Percentiles rank a stretch among this genome's conserved stretches.
Evolutionary conservation across 2,113 vertebrate genomes (phyloP).

Genomic region (Fulmarus glacialis): DNA sequence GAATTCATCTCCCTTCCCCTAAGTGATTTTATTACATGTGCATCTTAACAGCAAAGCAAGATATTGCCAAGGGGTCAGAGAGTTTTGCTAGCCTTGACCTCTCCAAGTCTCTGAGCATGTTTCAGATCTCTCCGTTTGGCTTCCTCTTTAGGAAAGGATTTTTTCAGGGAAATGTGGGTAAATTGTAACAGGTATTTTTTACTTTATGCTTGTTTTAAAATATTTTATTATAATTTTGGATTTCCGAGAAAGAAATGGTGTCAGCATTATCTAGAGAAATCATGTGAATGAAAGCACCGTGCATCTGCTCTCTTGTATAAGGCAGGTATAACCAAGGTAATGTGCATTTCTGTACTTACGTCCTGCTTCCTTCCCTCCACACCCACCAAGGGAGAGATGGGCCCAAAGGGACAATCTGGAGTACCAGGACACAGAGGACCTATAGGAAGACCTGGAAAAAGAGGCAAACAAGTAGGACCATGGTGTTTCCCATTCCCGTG

Average conservation of each 20-base stretch:
- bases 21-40: background rate
- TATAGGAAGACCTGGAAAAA: conserved; percentile 93
- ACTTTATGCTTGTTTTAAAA: background rate
- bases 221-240: background rate
- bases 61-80: background rate
- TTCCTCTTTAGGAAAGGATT: background rate
- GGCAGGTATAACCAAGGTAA: background rate
- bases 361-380: conserved; percentile 2
- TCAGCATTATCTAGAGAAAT: background rate
- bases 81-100: background rate
- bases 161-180: background rate
- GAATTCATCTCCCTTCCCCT: background rate
- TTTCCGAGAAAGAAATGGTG: background rate
- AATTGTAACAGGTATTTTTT: background rate
- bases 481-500: background rate
- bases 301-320: background rate
- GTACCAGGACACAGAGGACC: conserved; percentile 91
- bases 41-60: background rate
- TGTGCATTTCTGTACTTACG: background rate
- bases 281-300: background rate
- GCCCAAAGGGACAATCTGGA: conserved; percentile 94
- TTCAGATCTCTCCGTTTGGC: background rate
- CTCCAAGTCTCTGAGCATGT: background rate
- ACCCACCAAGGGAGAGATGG: conserved; percentile 91
- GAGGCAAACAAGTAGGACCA: conserved; percentile 91